These are phyloP conservation scores for Strigamia maritima DNA, from an alignment of 2,888 invertebrate genomes.

Conservation along the genomic window DNA sequence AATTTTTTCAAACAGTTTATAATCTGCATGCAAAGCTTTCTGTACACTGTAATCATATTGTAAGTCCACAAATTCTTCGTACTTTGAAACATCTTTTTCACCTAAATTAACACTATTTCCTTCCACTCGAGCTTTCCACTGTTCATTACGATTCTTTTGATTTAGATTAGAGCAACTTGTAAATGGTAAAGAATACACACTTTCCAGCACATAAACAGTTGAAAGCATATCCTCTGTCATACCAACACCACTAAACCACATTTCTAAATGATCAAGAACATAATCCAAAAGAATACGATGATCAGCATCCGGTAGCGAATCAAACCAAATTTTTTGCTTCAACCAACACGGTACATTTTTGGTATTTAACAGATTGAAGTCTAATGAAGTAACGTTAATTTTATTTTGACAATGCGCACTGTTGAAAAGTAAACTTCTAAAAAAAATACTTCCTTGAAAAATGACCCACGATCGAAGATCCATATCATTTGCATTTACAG, in stretches of 20 bases:
- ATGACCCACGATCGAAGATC: slow-evolving; percentile 26
- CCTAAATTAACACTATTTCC: background rate
- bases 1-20: slow-evolving; percentile 5
- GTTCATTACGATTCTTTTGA: background rate
- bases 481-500: slow-evolving; percentile 22
- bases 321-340: slow-evolving; percentile 36
- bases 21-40: slow-evolving; percentile 31
- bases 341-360: slow-evolving; percentile 29
- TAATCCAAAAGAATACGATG: background rate
- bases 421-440: slow-evolving; percentile 25
- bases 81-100: background rate
- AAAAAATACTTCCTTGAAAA: slow-evolving; percentile 36
- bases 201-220: background rate
- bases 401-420: background rate
- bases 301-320: background rate
- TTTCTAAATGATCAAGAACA: slow-evolving; percentile 10
- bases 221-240: background rate
- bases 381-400: background rate
- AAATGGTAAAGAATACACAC: slow-evolving; percentile 2
- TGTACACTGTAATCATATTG: slow-evolving; percentile 33
- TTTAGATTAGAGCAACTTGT: background rate
- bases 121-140: background rate
- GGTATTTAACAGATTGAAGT: background rate
- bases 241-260: slow-evolving; percentile 31
- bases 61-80: background rate